A percentile compares a stretch with the other conserved stretches of the same genome.
These are phyloP conservation scores for Maconellicoccus hirsutus DNA, from an alignment of 1,140 invertebrate species.

Conservation along the genomic window DNA sequence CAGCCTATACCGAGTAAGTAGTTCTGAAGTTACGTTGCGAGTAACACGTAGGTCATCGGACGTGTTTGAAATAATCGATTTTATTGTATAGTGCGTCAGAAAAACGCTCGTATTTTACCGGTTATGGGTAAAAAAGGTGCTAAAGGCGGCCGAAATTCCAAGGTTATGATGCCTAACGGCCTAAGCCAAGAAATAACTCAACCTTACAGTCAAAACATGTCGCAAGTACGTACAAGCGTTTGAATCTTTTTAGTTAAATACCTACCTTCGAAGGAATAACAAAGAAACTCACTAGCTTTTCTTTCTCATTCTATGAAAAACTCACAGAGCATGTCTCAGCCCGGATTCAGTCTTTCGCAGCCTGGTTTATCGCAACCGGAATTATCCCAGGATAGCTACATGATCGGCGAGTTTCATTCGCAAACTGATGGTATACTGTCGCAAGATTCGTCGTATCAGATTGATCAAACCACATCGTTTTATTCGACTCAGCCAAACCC, in stretches of 20 bases:
- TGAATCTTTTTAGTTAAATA: too few relatives aligned
- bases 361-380: constrained; percentile 59
- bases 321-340: constrained; percentile 57
- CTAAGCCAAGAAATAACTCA: constrained; percentile 44
- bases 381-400: constrained; percentile 74
- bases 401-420: constrained; percentile 77
- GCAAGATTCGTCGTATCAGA: constrained; percentile 88
- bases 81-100: constrained; percentile 1
- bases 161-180: constrained; percentile 11
- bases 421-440: constrained; percentile 89
- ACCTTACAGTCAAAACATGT: constrained; percentile 44
- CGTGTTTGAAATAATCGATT: neutral
- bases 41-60: too few relatives aligned
- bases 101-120: constrained; percentile 1
- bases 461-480: constrained; percentile 52
- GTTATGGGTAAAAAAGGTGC: neutral
- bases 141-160: neutral
- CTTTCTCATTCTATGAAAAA: constrained; percentile 15
- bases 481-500: constrained; percentile 42
- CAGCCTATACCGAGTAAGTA: constrained; percentile 30
- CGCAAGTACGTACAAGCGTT: constrained; percentile 42
- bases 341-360: constrained; percentile 50
- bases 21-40: too few relatives aligned
- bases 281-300: neutral
- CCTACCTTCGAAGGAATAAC: neutral